Base-by-base conservation (phyloP, 2,888 invertebrate species). In the Deroplatys truncata region DNA sequence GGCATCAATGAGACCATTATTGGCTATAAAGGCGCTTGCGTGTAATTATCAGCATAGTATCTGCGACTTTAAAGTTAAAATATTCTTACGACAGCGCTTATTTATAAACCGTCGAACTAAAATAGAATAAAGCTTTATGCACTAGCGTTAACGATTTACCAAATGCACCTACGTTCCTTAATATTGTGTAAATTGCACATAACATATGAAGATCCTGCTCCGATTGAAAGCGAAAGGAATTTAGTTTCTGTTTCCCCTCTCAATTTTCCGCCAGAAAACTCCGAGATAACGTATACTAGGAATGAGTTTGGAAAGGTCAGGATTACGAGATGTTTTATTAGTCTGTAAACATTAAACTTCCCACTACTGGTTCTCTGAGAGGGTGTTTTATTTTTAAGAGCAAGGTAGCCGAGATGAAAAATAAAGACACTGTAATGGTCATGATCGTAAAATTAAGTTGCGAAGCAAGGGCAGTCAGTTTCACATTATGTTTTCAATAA, bases 311-410 rank as follows among this genome's bases (percentile, higher is more conserved):
- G 43, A 25, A 28, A 82, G 87, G 87, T 35, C 83, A 83, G 83
- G 35, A 31, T 35, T 87, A 87, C 28, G 87, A 87, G 35, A 29
- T 87, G 83, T 83, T 87, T 87, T 87, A 87, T 83, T 82, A 25
- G n/a, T 87, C 83, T 83, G 72, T 82, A 87, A 87, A 87, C 43
- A 87, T 82, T 7, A 82, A 87, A 87, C 29, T 29, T 82, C 35
- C 13, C n/a, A 13, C 56, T 83, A 25, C 83, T 87, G 82, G 82
- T 82, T 29, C 56, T 72, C 9, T 35, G 82, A 35, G 49, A 82
- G 31, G 28, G 82, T 16, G 25, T 82, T 82, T 28, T 8, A 82
- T 86, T 82, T n/a, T 82, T n/a, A 86, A 86, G 72, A 20, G 49
- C 25, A 28, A 82, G 31, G 10, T 84, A 29, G 28, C 7, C 43